These are phyloP conservation scores for Anoplolepis gracilipes DNA, from an alignment of 1,140 invertebrate species.

Conservation along the genomic window DNA sequence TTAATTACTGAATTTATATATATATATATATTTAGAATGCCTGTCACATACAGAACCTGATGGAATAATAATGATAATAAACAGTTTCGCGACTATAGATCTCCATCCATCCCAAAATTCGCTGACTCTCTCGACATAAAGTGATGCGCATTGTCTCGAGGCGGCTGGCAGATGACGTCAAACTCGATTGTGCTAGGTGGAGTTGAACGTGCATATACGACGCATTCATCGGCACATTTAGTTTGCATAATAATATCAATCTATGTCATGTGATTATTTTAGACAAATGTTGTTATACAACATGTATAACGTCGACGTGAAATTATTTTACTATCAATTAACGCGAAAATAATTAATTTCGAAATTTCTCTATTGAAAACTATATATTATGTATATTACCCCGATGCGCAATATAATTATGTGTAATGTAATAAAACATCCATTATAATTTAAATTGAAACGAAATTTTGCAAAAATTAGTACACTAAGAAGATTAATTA, in stretches of 20 bases:
- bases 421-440: not conserved
- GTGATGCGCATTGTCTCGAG: constrained; percentile 57
- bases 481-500: not conserved
- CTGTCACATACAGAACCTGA: not conserved
- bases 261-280: constrained; percentile 52
- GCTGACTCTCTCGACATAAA: constrained; percentile 47
- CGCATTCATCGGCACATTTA: constrained; percentile 46
- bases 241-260: constrained; percentile 48
- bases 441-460: not conserved
- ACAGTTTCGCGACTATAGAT: constrained; percentile 25
- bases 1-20: constrained; percentile 8
- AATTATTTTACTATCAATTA: constrained; percentile 41
- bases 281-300: constrained; percentile 28
- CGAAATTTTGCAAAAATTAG: not conserved
- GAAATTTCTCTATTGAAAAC: not conserved
- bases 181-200: constrained; percentile 43
- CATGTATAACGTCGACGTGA: not conserved
- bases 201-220: constrained; percentile 1
- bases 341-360: constrained; percentile 47
- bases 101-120: constrained; percentile 40
- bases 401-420: not conserved
- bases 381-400: not conserved
- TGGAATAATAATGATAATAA: constrained; percentile 41
- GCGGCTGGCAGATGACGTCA: constrained; percentile 42
- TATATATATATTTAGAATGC: not conserved